Percentiles rank a stretch among this genome's conserved stretches.
Evolutionary conservation across 2,113 vertebrate genomes (phyloP).

Genomic region (Labeo catla): DNA sequence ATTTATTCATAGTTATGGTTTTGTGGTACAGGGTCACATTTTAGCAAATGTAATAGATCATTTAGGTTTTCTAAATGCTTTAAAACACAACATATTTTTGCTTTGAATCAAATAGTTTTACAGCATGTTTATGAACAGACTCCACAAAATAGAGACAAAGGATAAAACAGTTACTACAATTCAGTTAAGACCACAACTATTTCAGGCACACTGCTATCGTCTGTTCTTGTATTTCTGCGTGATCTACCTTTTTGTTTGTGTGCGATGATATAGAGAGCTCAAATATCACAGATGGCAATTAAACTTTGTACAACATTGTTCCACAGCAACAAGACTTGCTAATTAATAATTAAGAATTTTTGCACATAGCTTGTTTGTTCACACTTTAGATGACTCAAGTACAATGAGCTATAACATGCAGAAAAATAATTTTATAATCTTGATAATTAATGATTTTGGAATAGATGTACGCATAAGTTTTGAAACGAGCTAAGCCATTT

Average conservation of each 20-base stretch:
- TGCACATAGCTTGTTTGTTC: slow-evolving; percentile 23
- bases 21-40: neutral
- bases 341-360: slow-evolving; percentile 19
- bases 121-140: neutral
- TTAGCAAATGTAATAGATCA: neutral
- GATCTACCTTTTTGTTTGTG: slow-evolving; percentile 5
- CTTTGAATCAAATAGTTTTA: neutral
- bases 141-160: neutral
- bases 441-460: neutral
- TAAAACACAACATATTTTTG: neutral
- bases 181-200: neutral
- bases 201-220: neutral
- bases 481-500: neutral
- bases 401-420: neutral
- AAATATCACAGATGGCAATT: slow-evolving; percentile 28
- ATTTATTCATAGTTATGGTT: too few species aligned
- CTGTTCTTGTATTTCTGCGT: neutral
- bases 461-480: neutral
- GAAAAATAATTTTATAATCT: neutral
- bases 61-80: neutral
- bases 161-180: neutral
- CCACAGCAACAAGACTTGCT: slow-evolving; percentile 21
- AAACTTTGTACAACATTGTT: slow-evolving; percentile 20
- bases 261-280: neutral
- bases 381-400: slow-evolving; percentile 28